A percentile compares a stretch with the other conserved stretches of the same genome.
Conservation (phyloP, 2,113 vertebrate genomes). For the Pseudopodoces humilis region DNA sequence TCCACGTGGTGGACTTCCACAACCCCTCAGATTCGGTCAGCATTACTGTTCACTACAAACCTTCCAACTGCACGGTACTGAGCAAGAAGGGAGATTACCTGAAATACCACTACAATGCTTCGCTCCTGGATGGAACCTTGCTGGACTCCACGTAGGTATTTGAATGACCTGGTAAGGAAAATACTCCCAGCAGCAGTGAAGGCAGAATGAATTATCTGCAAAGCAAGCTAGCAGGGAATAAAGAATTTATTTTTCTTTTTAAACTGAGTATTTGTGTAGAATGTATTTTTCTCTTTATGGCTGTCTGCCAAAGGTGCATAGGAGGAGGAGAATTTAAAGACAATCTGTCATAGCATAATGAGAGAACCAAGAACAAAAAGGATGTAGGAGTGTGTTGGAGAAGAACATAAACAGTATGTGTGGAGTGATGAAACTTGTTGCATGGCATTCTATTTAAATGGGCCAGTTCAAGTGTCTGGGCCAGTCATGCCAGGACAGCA, state of each 20-base stretch:
- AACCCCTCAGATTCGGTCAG: constrained; percentile 87
- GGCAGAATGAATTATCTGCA: neutral
- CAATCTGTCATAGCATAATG: neutral
- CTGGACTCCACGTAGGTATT: constrained; percentile 93
- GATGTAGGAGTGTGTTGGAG: neutral
- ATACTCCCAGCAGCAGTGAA: neutral
- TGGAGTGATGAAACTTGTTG: neutral
- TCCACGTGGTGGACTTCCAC: constrained; percentile 95
- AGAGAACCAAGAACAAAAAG: neutral
- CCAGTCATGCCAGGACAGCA: accelerated
- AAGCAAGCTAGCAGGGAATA: neutral
- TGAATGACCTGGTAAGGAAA: neutral
- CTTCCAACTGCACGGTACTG: constrained; percentile 78
- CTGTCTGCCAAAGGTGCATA: neutral
- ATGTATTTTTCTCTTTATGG: neutral
- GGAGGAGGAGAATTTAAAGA: neutral
- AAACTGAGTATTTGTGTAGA: neutral
- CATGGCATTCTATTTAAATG: neutral
- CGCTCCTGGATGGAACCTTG: constrained; percentile 89
- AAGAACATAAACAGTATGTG: neutral
- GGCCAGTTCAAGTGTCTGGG: neutral
- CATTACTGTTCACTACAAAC: constrained; percentile 80
- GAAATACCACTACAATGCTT: constrained; percentile 97
- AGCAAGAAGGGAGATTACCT: constrained; percentile 95
- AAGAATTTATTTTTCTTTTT: neutral